Evolutionary conservation across 2,888 invertebrate genomes (phyloP).

Genomic region (Drepanosiphum platanoidis): DNA sequence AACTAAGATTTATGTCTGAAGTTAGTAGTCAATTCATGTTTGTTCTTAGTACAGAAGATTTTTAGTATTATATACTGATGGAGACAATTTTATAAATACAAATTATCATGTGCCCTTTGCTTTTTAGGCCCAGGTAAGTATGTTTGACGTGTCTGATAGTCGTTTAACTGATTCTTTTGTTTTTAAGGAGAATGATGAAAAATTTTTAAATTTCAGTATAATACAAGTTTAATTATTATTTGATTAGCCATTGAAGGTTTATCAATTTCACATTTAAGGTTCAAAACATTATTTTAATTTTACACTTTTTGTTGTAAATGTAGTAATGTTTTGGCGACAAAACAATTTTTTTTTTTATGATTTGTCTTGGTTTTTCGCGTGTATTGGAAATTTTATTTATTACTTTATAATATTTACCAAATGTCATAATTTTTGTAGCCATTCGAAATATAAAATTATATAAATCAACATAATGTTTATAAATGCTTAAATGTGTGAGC

Average conservation of each 20-base stretch:
- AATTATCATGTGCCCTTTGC: constrained; percentile 14
- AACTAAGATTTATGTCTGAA: no score
- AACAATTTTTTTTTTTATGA: constrained; percentile 34
- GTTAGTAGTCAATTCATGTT: no score
- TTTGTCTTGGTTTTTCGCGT: constrained; percentile 51
- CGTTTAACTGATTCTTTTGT: constrained; percentile 28
- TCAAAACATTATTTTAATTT: constrained; percentile 43
- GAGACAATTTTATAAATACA: neutral
- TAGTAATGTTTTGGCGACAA: constrained; percentile 55
- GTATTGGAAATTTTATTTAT: constrained; percentile 53
- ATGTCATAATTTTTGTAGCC: constrained; percentile 48
- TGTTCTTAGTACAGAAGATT: neutral
- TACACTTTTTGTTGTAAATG: constrained; percentile 60
- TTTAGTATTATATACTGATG: neutral
- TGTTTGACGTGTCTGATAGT: constrained; percentile 38
- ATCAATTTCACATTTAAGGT: constrained; percentile 9
- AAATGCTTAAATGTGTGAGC: constrained; percentile 56
- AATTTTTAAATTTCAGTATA: constrained; percentile 32
- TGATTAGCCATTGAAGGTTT: constrained; percentile 25
- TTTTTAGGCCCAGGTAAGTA: constrained; percentile 47
- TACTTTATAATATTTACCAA: constrained; percentile 34
- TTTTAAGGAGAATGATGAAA: constrained; percentile 11
- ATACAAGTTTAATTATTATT: constrained; percentile 1
- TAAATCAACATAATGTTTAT: constrained; percentile 43
- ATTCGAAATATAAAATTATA: constrained; percentile 48